Conservation (phyloP, 1,140 invertebrate genomes). For the Asobara japonica region DNA sequence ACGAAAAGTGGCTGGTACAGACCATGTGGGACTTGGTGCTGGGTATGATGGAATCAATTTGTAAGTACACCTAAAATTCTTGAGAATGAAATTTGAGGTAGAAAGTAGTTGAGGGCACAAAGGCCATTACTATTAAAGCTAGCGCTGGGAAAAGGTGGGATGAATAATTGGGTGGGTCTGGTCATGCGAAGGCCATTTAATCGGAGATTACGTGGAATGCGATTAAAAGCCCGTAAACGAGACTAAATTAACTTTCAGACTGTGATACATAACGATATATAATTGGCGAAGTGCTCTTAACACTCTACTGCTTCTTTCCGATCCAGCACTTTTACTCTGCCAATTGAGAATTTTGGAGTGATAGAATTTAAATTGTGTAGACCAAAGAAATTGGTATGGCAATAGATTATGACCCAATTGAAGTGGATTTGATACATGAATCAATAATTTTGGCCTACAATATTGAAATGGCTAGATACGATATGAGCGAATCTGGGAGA, state of each 20-base stretch:
- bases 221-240: too few species aligned
- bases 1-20: conserved; percentile 81
- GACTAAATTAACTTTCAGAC: conserved; percentile 5
- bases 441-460: too few species aligned
- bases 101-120: neutral
- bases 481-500: too few species aligned
- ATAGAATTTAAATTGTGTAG: too few species aligned
- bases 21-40: conserved; percentile 87
- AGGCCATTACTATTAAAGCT: neutral
- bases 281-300: neutral
- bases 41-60: conserved; percentile 90
- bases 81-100: neutral
- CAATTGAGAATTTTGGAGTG: too few species aligned
- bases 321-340: neutral
- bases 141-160: neutral
- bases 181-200: neutral
- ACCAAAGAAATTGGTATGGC: too few species aligned
- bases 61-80: conserved; percentile 67
- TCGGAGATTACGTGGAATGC: neutral
- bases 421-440: too few species aligned
- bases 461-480: too few species aligned
- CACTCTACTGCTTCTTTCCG: neutral
- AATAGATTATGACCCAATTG: too few species aligned
- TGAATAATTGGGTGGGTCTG: neutral
- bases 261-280: neutral